These are phyloP conservation scores for Hydrotaea cyrtoneurina DNA, from an alignment of 2,888 invertebrate genomes.

Conservation along the genomic window DNA sequence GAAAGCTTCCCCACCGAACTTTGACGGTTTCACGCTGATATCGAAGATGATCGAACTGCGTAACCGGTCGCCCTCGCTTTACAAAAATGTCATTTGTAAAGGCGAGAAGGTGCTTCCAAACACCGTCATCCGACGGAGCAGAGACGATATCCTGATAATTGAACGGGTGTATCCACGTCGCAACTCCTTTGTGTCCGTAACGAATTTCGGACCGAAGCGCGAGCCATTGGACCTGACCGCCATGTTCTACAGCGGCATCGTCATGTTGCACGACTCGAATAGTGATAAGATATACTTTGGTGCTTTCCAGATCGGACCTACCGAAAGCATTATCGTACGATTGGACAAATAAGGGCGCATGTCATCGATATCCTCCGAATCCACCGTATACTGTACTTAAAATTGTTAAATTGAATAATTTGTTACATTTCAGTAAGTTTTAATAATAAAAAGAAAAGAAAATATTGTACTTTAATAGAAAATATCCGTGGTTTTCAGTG, in stretches of 20 bases:
- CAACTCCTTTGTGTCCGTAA: conserved; percentile 88
- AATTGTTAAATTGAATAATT: conserved; percentile 46
- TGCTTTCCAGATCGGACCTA: conserved; percentile 81
- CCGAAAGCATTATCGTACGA: conserved; percentile 85
- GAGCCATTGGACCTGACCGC: conserved; percentile 87
- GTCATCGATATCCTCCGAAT: background rate
- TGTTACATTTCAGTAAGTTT: conserved; percentile 49
- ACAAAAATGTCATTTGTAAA: conserved; percentile 86
- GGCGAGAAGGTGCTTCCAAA: conserved; percentile 85
- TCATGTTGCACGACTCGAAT: conserved; percentile 72
- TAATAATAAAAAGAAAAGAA: conserved; percentile 37
- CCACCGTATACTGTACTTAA: conserved; percentile 55
- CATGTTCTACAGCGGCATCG: conserved; percentile 87
- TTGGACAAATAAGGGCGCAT: conserved; percentile 82
- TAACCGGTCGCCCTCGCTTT: conserved; percentile 86
- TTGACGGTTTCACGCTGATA: conserved; percentile 83
- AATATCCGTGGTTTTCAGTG: background rate
- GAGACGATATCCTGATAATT: conserved; percentile 85
- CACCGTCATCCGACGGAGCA: conserved; percentile 85
- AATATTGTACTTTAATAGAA: conserved; percentile 53
- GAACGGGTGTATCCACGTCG: conserved; percentile 91
- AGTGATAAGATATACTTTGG: conserved; percentile 80
- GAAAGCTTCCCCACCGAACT: conserved; percentile 82
- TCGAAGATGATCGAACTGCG: conserved; percentile 84
- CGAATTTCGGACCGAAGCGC: conserved; percentile 85